These are phyloP conservation scores for Hylaea fasciaria DNA, from an alignment of 2,888 invertebrate genomes.

Conservation along the genomic window DNA sequence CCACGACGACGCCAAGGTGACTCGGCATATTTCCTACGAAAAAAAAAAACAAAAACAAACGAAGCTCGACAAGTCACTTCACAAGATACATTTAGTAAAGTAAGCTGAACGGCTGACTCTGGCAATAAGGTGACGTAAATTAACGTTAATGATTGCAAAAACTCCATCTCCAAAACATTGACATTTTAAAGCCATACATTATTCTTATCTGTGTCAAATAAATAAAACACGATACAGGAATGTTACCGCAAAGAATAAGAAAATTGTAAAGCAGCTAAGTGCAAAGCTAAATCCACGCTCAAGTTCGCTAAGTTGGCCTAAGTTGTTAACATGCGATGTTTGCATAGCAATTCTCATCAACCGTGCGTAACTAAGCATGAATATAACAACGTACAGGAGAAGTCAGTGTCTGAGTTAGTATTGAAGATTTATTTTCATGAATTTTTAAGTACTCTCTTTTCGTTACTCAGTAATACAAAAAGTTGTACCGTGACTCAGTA, in stretches of 20 bases:
- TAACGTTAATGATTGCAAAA: too few species aligned
- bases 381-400: constrained; percentile 4
- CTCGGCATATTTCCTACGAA: too few species aligned
- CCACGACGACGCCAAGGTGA: too few species aligned
- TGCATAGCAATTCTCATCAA: constrained; percentile 31
- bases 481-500: too few species aligned
- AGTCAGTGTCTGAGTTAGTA: constrained; percentile 9
- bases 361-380: constrained; percentile 22
- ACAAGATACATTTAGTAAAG: too few species aligned
- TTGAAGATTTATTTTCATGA: background rate
- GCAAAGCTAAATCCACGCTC: constrained; percentile 12
- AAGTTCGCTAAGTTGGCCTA: constrained; percentile 18
- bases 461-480: too few species aligned
- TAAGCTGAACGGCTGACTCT: too few species aligned
- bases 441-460: background rate
- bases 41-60: too few species aligned
- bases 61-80: too few species aligned
- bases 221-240: background rate
- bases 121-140: too few species aligned
- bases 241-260: background rate
- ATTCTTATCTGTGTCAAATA: background rate
- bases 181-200: too few species aligned
- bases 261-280: constrained; percentile 13
- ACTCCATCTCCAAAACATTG: too few species aligned
- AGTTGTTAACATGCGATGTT: constrained; percentile 30